phyloP scores from a whole-genome alignment of 1,140 invertebrate species.

The Pachypeltis micranthus region DNA sequence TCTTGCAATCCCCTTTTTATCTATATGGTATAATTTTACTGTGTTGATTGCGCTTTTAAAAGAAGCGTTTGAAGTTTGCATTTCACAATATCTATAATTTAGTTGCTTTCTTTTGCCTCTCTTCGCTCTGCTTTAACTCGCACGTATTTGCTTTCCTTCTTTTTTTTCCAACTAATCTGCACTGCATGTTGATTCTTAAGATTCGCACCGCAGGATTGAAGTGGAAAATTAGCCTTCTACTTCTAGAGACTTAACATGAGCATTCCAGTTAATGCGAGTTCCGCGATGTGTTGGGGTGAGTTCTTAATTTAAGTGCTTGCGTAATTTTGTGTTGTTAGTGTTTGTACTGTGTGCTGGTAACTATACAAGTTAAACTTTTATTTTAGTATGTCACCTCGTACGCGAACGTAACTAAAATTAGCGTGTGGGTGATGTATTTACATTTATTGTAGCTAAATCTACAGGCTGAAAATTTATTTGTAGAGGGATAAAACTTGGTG shows the following conservation, averaged over 20 bases:
- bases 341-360: not conserved
- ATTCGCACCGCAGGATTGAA: not conserved
- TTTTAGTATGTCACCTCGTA: not conserved
- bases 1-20: too few species aligned
- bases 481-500: too few species aligned
- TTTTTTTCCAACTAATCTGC: not conserved
- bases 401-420: not conserved
- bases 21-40: too few species aligned
- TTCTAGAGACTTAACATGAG: too few species aligned
- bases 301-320: not conserved
- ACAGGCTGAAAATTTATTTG: too few species aligned
- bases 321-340: not conserved
- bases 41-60: too few species aligned
- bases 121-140: too few species aligned
- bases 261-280: not conserved
- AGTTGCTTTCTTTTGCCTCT: too few species aligned
- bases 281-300: not conserved
- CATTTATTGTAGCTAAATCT: too few species aligned
- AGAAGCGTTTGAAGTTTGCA: too few species aligned
- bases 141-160: not conserved
- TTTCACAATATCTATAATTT: too few species aligned
- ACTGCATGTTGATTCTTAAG: conserved; percentile 5
- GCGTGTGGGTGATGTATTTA: too few species aligned
- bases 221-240: not conserved
- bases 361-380: not conserved